phyloP scores from a whole-genome alignment of 2,797 vertebrate species.

The Alectoris magna region DNA sequence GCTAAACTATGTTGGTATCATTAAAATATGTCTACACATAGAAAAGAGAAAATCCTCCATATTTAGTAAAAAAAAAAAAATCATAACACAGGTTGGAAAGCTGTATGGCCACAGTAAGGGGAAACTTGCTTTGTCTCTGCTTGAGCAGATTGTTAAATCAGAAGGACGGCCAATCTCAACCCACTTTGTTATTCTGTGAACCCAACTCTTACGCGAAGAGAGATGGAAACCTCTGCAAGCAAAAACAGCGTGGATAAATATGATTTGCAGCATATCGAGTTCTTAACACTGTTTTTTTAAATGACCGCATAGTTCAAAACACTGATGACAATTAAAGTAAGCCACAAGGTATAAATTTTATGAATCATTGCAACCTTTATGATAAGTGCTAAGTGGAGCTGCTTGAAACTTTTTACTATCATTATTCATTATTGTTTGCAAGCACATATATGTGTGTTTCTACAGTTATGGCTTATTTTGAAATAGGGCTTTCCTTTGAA shows the following conservation, averaged over 20 bases:
- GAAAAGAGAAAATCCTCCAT: background rate
- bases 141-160: background rate
- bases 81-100: background rate
- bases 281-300: background rate
- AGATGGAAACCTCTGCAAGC: background rate
- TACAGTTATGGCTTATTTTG: background rate
- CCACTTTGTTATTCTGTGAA: background rate
- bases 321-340: background rate
- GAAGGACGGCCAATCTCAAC: background rate
- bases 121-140: background rate
- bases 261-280: background rate
- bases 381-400: background rate
- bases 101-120: background rate
- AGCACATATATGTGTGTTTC: accelerated
- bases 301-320: background rate
- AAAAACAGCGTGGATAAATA: background rate
- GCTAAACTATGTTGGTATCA: background rate
- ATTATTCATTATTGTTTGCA: background rate
- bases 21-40: constrained; percentile 36
- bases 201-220: background rate
- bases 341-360: background rate
- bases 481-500: background rate
- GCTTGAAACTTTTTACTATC: background rate
- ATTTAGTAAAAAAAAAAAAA: background rate
- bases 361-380: background rate